phyloP scores from a whole-genome alignment of 2,113 vertebrate species.

The Ardeotis arabs region DNA sequence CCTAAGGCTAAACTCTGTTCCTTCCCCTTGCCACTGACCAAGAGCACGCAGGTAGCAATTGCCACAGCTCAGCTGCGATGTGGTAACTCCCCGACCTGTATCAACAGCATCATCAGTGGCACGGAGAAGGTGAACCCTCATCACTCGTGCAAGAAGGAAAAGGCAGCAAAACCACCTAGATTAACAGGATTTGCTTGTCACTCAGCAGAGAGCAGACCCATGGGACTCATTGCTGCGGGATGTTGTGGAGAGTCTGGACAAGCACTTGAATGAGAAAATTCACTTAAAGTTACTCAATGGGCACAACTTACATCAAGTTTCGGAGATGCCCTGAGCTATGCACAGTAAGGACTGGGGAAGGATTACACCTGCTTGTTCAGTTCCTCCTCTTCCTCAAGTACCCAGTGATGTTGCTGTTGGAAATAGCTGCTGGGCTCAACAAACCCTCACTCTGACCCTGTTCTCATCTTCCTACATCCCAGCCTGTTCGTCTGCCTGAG shows the following conservation, averaged over 20 bases:
- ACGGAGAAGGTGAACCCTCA: rapidly evolving
- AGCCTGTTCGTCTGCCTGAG: rapidly evolving
- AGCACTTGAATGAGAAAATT: not conserved
- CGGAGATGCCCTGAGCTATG: not conserved
- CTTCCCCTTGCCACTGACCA: not conserved
- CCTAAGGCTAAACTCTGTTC: not conserved
- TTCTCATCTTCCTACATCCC: not conserved
- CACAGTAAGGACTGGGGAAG: not conserved
- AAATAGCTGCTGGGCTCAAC: not conserved
- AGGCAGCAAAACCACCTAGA: not conserved
- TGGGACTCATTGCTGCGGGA: not conserved
- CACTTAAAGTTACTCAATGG: not conserved
- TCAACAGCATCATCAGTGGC: not conserved
- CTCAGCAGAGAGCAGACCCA: rapidly evolving
- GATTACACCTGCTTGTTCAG: rapidly evolving
- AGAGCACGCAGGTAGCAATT: not conserved
- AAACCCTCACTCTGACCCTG: not conserved
- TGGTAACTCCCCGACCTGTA: not conserved
- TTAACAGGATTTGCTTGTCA: not conserved
- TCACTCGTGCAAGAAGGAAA: not conserved
- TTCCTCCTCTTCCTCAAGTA: not conserved
- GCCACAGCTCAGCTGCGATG: not conserved
- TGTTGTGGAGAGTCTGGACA: not conserved
- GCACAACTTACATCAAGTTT: not conserved
- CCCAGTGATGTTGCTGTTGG: not conserved